These are phyloP conservation scores for Luehdorfia chinensis DNA, from an alignment of 1,140 invertebrate species.

Conservation along the genomic window DNA sequence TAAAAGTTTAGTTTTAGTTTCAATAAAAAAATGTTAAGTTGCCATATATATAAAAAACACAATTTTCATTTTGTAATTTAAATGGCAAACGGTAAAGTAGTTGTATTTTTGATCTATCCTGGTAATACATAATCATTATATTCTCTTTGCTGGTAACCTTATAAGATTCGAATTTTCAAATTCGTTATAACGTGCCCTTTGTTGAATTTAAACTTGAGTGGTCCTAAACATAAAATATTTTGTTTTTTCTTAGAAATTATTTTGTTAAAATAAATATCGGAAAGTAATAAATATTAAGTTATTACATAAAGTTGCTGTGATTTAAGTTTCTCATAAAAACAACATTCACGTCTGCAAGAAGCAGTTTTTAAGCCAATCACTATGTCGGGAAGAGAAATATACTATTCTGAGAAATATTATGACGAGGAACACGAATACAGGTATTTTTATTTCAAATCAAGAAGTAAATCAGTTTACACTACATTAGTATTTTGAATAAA, in stretches of 20 bases:
- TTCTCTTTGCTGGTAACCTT: conserved; percentile 9
- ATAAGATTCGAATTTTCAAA: conserved; percentile 51
- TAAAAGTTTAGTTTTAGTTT: too few relatives aligned
- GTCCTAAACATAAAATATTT: neutral
- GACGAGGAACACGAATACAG: conserved; percentile 92
- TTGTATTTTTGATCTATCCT: too few relatives aligned
- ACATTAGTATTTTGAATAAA: neutral
- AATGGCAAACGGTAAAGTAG: too few relatives aligned
- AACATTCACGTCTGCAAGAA: neutral
- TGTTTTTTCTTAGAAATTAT: neutral
- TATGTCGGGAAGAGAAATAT: conserved; percentile 81
- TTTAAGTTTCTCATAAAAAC: neutral
- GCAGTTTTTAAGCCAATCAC: too few relatives aligned
- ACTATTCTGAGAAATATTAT: conserved; percentile 95
- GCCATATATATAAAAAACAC: too few relatives aligned
- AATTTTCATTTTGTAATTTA: too few relatives aligned
- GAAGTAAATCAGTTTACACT: too few relatives aligned
- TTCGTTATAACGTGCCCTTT: conserved; percentile 39
- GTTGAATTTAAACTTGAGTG: conserved; percentile 4
- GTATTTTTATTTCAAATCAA: conserved; percentile 75
- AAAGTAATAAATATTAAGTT: too few relatives aligned
- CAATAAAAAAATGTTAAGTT: too few relatives aligned
- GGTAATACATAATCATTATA: too few relatives aligned
- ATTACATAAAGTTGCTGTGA: too few relatives aligned
- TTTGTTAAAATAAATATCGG: too few relatives aligned